Conservation (phyloP, 1,140 invertebrate species). For the Cyclargus thomasi region DNA sequence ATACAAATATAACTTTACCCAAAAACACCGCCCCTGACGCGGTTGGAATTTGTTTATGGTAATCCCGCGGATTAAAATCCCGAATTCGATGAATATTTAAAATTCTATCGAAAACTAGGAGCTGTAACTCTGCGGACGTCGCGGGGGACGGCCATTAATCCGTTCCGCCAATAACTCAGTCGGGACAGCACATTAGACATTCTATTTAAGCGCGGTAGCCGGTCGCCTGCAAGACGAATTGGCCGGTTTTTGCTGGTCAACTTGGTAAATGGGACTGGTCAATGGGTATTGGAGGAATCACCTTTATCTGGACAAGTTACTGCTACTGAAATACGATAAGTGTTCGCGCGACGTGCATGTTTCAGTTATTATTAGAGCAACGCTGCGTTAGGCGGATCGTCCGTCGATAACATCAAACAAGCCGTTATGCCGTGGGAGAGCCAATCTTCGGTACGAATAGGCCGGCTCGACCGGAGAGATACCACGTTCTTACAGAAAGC, state of each 20-base stretch:
- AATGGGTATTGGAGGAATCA: background rate
- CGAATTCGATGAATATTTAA: slow-evolving; percentile 13
- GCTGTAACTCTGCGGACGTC: background rate
- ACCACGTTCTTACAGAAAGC: too few species aligned
- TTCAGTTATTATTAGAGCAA: too few species aligned
- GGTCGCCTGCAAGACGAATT: background rate
- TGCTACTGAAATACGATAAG: background rate
- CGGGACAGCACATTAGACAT: slow-evolving; percentile 27
- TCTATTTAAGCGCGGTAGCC: slow-evolving; percentile 23
- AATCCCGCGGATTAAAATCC: background rate
- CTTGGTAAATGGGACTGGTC: background rate
- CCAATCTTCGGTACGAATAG: too few species aligned
- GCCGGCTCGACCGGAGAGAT: too few species aligned
- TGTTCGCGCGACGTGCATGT: too few species aligned
- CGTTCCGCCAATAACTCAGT: slow-evolving; percentile 29
- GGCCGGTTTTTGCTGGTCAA: background rate
- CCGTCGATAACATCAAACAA: too few species aligned
- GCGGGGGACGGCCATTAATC: slow-evolving; percentile 22
- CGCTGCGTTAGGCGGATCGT: too few species aligned
- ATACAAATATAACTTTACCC: background rate
- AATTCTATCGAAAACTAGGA: slow-evolving; percentile 1
- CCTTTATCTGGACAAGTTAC: background rate
- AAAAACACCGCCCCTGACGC: background rate
- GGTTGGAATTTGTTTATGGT: background rate
- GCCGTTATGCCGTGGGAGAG: too few species aligned